A percentile compares a stretch with the other conserved stretches of the same genome.
These are phyloP conservation scores for Sympetrum striolatum DNA, from an alignment of 2,888 invertebrate species.

Conservation along the genomic window DNA sequence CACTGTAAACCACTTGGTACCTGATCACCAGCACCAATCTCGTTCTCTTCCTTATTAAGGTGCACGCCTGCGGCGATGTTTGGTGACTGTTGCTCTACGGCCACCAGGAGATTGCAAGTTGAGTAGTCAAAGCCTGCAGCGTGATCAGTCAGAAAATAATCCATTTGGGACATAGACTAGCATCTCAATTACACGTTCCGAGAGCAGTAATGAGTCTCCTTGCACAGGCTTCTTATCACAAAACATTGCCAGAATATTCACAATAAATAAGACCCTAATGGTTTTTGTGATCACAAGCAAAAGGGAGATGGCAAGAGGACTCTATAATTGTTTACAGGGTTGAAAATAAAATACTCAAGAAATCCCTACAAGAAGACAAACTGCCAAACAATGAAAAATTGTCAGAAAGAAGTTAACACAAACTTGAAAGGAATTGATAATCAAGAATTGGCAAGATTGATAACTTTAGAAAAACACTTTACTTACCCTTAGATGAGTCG, in stretches of 20 bases:
- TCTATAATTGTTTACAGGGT: not conserved
- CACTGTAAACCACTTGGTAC: slow-evolving; percentile 62
- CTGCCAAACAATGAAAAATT: not conserved
- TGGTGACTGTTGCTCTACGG: slow-evolving; percentile 95
- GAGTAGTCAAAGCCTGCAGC: slow-evolving; percentile 96
- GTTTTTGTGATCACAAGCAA: not conserved
- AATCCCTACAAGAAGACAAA: not conserved
- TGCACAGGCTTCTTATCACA: not conserved
- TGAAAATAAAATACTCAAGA: not conserved
- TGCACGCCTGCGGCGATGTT: slow-evolving; percentile 97
- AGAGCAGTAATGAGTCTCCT: not conserved
- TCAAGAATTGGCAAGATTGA: not conserved
- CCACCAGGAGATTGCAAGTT: slow-evolving; percentile 98
- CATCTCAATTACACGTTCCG: not conserved
- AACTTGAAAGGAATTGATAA: not conserved
- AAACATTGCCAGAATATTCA: slow-evolving; percentile 10
- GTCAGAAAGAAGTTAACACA: not conserved
- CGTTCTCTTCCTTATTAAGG: slow-evolving; percentile 81
- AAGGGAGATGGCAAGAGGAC: not conserved
- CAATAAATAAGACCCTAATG: not conserved
- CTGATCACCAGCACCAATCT: slow-evolving; percentile 98
- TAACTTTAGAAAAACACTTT: not conserved
- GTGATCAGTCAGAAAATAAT: slow-evolving; percentile 40
- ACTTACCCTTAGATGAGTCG: slow-evolving; percentile 91
- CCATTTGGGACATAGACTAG: slow-evolving; percentile 14